Evolutionary conservation across 1,140 invertebrate species (phyloP).

Genomic region (Agrypnia vestita): DNA sequence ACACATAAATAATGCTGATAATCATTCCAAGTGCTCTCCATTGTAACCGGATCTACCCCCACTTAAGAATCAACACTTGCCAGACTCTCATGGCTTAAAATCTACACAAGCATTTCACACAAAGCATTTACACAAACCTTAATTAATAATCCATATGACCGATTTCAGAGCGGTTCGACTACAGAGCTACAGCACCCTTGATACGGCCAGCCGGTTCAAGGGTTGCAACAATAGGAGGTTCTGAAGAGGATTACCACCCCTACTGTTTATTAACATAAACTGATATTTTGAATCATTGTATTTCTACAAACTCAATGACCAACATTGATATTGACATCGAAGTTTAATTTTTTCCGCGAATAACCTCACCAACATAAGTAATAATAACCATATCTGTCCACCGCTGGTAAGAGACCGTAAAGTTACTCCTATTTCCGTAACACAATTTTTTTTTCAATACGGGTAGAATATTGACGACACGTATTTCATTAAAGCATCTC

Average conservation of each 20-base stretch:
- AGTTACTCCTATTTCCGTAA: too few relatives aligned
- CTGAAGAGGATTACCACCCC: constrained; percentile 51
- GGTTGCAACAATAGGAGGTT: constrained; percentile 41
- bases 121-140: constrained; percentile 45
- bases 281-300: constrained; percentile 41
- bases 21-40: neutral
- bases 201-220: constrained; percentile 42
- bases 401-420: too few relatives aligned
- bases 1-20: too few relatives aligned
- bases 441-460: too few relatives aligned
- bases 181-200: neutral
- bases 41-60: neutral
- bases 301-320: neutral
- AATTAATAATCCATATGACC: constrained; percentile 60
- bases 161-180: constrained; percentile 41
- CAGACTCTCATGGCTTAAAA: constrained; percentile 53
- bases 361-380: too few relatives aligned
- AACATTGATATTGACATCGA: neutral
- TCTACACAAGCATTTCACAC: constrained; percentile 28
- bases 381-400: too few relatives aligned
- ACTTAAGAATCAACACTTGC: constrained; percentile 50
- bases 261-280: constrained; percentile 59
- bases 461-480: too few relatives aligned
- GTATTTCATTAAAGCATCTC: too few relatives aligned
- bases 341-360: too few relatives aligned